Evolutionary conservation across 1,140 invertebrate genomes (phyloP), one percentile per base, ranked within the genome.

Genomic region (Brachionus calyciflorus): DNA sequence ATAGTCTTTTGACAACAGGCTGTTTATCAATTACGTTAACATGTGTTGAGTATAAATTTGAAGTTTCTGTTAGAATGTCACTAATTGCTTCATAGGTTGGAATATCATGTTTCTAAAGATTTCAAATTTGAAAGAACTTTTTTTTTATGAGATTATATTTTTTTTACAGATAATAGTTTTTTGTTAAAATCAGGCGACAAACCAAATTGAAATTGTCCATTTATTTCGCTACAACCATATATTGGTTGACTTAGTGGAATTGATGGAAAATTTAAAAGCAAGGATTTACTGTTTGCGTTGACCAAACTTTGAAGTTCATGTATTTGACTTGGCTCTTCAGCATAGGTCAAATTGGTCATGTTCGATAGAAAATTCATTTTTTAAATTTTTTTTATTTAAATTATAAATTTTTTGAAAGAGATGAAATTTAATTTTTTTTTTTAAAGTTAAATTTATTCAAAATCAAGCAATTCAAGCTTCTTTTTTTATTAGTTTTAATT

Each of bases 301-400:
- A 28, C 28, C 28, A 28, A 55, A 28, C 33, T 55, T 55, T 55
- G 24, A 10, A 55, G 28, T 4, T 55, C 53, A 55, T 55, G 53
- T n/a, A 26, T 55, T n/a, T 28, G 53, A 55, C 24, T 55, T 3
- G 53, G 53, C 28, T 55, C 53, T n/a, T 55, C 53, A 21, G 24
- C 33, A 55, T n/a, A 55, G 33, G 53, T 55, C 0, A 55, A 55
- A 55, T 55, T 55, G 12, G 53, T 28, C 12, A 55, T n/a, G 24
- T 55, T 55, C 12, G 53, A 33, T 5, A 55, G 33, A 55, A 55
- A n/a, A n/a, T n/a, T 55, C 53, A 55, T 55, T 55, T 55, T 55
- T 30, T 28, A 14, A 55, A 28, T 28, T 55, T 12, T 26, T 28
- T 28, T 28, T 26, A 12, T 10, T 10, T 19, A 49, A 19, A 19